A percentile compares a stretch with the other conserved stretches of the same genome.
Evolutionary conservation across 2,888 invertebrate genomes (phyloP).

Genomic region (Conus canariensis): DNA sequence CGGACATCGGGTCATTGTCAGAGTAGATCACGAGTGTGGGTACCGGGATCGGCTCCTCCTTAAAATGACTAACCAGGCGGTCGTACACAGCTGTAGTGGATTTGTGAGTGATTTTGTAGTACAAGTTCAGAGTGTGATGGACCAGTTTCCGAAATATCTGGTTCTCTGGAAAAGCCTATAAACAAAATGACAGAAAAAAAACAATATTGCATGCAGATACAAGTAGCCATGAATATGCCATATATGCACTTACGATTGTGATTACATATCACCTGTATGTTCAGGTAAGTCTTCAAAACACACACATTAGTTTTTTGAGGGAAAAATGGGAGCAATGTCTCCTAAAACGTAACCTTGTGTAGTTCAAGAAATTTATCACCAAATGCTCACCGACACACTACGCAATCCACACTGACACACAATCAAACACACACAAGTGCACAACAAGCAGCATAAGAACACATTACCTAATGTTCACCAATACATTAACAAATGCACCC

Average conservation of each 20-base stretch:
- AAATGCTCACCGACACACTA: too few relatives aligned
- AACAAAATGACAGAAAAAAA: too few relatives aligned
- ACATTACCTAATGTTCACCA: neutral
- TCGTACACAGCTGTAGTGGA: constrained; percentile 58
- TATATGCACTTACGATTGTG: too few relatives aligned
- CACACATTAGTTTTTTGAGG: too few relatives aligned
- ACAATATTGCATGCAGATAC: too few relatives aligned
- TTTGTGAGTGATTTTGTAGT: constrained; percentile 54
- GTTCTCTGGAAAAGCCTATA: constrained; percentile 41
- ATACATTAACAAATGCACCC: neutral
- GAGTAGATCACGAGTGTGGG: constrained; percentile 58
- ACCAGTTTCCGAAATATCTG: constrained; percentile 44
- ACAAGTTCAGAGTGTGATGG: constrained; percentile 45
- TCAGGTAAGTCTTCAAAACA: too few relatives aligned
- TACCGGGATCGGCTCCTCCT: constrained; percentile 49
- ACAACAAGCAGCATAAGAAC: neutral
- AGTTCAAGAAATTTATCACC: too few relatives aligned
- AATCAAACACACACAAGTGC: too few relatives aligned
- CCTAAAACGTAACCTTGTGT: too few relatives aligned
- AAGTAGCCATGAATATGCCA: too few relatives aligned
- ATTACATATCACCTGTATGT: too few relatives aligned
- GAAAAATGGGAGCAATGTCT: too few relatives aligned
- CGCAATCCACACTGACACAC: neutral
- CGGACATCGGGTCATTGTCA: constrained; percentile 61
- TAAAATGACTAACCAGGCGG: constrained; percentile 52